A percentile compares a stretch with the other conserved stretches of the same genome.
These are phyloP conservation scores for Chunga burmeisteri DNA, from an alignment of 2,113 vertebrate genomes.

Conservation along the genomic window DNA sequence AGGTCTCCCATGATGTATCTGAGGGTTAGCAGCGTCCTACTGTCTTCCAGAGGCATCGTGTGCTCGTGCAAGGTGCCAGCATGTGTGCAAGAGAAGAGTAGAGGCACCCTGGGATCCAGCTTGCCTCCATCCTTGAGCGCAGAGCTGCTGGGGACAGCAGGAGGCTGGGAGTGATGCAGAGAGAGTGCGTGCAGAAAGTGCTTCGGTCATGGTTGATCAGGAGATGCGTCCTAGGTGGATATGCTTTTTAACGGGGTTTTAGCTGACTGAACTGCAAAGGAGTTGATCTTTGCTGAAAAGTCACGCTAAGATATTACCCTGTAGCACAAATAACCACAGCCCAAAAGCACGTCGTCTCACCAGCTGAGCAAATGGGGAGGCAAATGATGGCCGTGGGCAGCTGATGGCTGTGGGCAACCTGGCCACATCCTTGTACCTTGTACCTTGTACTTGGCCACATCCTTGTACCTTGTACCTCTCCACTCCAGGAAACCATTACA, in stretches of 20 bases:
- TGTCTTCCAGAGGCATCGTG: background rate
- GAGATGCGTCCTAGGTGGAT: background rate
- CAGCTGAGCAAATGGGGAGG: background rate
- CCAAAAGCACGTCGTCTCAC: background rate
- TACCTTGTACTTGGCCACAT: no score
- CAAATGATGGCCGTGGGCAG: background rate
- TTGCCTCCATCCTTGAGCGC: background rate
- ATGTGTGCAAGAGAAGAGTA: background rate
- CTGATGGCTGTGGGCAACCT: background rate
- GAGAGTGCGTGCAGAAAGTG: accelerated
- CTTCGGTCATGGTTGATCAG: background rate
- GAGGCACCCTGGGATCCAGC: background rate
- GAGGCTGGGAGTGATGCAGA: background rate
- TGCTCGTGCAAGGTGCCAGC: background rate
- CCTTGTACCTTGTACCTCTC: no score
- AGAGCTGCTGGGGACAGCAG: background rate
- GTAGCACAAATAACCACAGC: background rate
- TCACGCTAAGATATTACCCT: background rate
- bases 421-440: no score
- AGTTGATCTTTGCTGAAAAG: background rate
- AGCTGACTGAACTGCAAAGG: background rate
- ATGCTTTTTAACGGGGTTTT: background rate
- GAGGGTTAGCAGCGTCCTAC: background rate
- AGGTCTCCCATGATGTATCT: background rate
- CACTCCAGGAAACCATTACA: background rate